These are phyloP conservation scores for Phrynosoma blainvillii DNA, from an alignment of 2,113 vertebrate species.

Conservation along the genomic window DNA sequence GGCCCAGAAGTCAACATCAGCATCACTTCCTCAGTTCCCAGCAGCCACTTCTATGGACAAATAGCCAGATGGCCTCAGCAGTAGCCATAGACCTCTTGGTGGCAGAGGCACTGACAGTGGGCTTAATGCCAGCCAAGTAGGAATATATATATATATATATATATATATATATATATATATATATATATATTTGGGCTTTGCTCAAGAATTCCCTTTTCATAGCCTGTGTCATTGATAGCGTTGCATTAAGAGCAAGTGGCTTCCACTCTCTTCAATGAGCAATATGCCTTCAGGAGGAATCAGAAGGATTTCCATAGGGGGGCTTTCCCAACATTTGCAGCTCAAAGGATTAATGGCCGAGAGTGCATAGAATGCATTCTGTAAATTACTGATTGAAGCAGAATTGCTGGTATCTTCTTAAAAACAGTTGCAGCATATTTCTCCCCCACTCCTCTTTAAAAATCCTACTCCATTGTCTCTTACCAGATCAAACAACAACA, in stretches of 20 bases:
- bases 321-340: conserved; percentile 29
- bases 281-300: conserved; percentile 31
- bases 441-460: conserved; percentile 49
- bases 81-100: too few species aligned
- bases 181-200: background rate
- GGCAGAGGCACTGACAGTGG: too few species aligned
- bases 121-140: too few species aligned
- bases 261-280: conserved; percentile 44
- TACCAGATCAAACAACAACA: conserved; percentile 83
- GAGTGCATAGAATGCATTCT: conserved; percentile 37
- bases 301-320: background rate
- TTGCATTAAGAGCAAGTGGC: conserved; percentile 8
- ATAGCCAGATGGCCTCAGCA: too few species aligned
- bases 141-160: too few species aligned
- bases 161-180: too few species aligned
- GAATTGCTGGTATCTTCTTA: conserved; percentile 84
- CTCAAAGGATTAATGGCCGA: conserved; percentile 59
- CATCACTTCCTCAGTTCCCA: too few species aligned
- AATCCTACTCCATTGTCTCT: conserved; percentile 74
- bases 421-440: conserved; percentile 81
- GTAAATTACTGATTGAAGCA: conserved; percentile 65
- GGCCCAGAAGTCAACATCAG: too few species aligned
- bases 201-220: background rate
- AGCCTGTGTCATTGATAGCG: background rate
- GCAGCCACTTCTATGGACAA: too few species aligned